A percentile compares a stretch with the other conserved stretches of the same genome.
phyloP scores from a whole-genome alignment of 2,797 vertebrate genomes.

The Zenarchopterus dispar region DNA sequence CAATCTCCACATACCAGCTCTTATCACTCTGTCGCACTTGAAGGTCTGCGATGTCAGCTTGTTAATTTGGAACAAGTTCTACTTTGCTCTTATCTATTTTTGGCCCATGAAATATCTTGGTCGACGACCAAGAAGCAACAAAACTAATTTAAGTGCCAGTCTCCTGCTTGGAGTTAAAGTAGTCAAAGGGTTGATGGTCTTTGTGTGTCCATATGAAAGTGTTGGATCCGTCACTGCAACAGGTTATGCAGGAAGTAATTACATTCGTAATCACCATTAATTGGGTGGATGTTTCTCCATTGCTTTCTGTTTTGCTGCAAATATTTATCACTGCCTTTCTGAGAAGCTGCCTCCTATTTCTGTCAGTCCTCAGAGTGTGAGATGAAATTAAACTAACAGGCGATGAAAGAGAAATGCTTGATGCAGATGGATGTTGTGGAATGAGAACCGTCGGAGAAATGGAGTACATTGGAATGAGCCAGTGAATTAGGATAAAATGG shows the following conservation, averaged over 20 bases:
- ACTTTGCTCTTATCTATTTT: background rate
- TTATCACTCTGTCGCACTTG: constrained; percentile 35
- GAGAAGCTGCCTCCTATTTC: constrained; percentile 35
- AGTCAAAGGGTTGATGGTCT: background rate
- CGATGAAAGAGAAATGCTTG: constrained; percentile 54
- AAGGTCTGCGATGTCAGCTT: constrained; percentile 38
- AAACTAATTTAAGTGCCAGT: background rate
- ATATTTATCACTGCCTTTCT: constrained; percentile 30
- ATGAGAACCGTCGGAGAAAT: constrained; percentile 45
- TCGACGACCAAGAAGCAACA: constrained; percentile 1
- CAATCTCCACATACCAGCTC: constrained; percentile 28
- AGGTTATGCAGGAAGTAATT: constrained; percentile 44
- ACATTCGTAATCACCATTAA: constrained; percentile 53
- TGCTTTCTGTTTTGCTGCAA: constrained; percentile 36
- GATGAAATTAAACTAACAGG: constrained; percentile 61
- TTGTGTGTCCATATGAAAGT: constrained; percentile 5
- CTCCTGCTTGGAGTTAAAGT: background rate
- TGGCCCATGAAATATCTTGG: background rate
- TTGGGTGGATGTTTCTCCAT: constrained; percentile 39
- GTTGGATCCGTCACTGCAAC: constrained; percentile 32
- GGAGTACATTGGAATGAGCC: constrained; percentile 48
- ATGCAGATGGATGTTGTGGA: constrained; percentile 62
- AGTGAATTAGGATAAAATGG: constrained; percentile 68
- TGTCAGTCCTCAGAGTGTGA: constrained; percentile 22
- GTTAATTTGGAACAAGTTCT: constrained; percentile 29